These are phyloP conservation scores for Thymelicus sylvestris DNA, from an alignment of 2,888 invertebrate species.

Conservation along the genomic window DNA sequence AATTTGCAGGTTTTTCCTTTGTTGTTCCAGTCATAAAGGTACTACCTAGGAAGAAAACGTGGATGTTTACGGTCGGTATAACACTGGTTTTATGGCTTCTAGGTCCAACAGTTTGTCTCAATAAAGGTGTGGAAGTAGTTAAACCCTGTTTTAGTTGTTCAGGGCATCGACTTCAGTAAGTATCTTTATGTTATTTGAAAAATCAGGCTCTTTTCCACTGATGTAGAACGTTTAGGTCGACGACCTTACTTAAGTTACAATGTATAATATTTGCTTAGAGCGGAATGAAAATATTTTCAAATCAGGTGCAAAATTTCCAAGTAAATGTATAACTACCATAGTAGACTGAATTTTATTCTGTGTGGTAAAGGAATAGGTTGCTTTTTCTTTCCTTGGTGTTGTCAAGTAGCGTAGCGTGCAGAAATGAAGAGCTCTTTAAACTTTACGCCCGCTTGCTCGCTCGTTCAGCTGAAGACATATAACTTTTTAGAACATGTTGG, in stretches of 20 bases:
- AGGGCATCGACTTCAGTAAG: background rate
- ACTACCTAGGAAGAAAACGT: background rate
- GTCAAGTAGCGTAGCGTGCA: conserved; percentile 2
- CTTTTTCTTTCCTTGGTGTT: conserved; percentile 3
- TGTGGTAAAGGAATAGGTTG: background rate
- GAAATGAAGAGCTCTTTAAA: conserved; percentile 11
- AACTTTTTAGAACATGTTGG: conserved; percentile 4
- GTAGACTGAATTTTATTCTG: background rate
- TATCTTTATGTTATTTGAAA: too few species aligned
- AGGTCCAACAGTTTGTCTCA: background rate
- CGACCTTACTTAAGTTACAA: too few species aligned
- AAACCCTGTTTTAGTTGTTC: background rate
- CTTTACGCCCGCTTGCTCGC: background rate
- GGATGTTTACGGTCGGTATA: conserved; percentile 2
- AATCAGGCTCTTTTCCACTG: too few species aligned
- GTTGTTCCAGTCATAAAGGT: too few species aligned
- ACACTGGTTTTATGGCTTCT: background rate
- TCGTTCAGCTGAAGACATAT: conserved; percentile 2
- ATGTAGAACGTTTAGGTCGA: too few species aligned
- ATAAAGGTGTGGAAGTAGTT: conserved; percentile 7
- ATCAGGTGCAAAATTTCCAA: too few species aligned
- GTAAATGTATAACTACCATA: too few species aligned
- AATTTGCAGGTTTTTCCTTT: background rate
- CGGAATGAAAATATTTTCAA: too few species aligned
- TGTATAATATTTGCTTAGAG: too few species aligned